Evolutionary conservation across 2,113 vertebrate genomes (phyloP).

Genomic region (Rynchops niger): DNA sequence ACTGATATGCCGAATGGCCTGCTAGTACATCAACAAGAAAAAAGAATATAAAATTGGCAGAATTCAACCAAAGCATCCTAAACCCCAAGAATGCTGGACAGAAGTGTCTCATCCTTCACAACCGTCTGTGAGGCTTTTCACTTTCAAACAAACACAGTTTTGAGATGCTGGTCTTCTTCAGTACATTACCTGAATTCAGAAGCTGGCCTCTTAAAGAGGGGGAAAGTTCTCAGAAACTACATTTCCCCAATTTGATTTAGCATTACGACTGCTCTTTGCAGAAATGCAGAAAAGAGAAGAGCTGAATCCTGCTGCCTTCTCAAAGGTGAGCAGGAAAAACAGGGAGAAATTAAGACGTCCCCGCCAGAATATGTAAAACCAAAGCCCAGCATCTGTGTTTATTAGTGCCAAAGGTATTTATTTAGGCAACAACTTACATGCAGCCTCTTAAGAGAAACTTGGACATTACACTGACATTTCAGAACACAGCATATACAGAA

Average conservation of each 20-base stretch:
- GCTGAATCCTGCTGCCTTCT: not conserved
- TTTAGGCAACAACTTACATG: slow-evolving; percentile 50
- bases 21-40: not conserved
- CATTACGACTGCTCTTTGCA: not conserved
- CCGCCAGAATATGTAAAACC: slow-evolving; percentile 7
- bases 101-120: not conserved
- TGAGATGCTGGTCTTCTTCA: slow-evolving; percentile 12
- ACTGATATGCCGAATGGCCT: not conserved
- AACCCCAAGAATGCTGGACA: not conserved
- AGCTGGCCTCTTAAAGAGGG: not conserved
- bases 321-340: not conserved
- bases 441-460: slow-evolving; percentile 52
- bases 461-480: slow-evolving; percentile 57
- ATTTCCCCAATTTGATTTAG: not conserved
- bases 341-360: not conserved
- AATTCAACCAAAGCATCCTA: slow-evolving; percentile 7
- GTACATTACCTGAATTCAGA: not conserved
- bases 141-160: not conserved
- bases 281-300: not conserved
- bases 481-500: slow-evolving; percentile 58
- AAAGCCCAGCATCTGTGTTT: slow-evolving; percentile 46
- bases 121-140: not conserved
- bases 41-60: not conserved
- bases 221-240: not conserved
- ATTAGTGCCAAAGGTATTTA: slow-evolving; percentile 14